These are phyloP conservation scores for Talpa occidentalis DNA, from an alignment of 2,113 vertebrate genomes.

Conservation along the genomic window DNA sequence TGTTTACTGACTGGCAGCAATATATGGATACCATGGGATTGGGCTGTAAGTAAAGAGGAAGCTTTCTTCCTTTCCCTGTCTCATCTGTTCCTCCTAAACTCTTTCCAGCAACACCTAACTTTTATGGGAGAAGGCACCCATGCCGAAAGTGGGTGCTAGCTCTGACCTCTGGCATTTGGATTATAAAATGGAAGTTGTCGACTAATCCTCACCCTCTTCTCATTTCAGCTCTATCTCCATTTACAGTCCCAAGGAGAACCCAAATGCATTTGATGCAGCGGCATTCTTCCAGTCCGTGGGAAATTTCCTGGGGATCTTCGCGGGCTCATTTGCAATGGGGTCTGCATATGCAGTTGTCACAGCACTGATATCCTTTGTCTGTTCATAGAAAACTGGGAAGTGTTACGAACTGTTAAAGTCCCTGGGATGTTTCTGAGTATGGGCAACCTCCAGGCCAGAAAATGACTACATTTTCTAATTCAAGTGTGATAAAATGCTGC, in stretches of 20 bases:
- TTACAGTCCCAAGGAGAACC: constrained; percentile 89
- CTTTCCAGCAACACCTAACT: not conserved
- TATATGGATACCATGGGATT: constrained; percentile 58
- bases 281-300: constrained; percentile 89
- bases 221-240: constrained; percentile 89
- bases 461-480: not conserved
- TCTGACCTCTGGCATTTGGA: constrained; percentile 1
- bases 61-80: not conserved
- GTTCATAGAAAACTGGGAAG: not conserved
- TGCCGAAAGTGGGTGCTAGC: not conserved
- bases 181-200: constrained; percentile 44
- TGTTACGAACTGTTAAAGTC: not conserved
- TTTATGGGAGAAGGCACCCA: not conserved
- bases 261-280: constrained; percentile 84
- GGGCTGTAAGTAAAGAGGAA: constrained; percentile 62
- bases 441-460: not conserved
- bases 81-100: not conserved
- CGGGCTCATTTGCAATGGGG: constrained; percentile 90
- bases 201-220: constrained; percentile 57
- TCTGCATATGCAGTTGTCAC: constrained; percentile 90
- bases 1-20: constrained; percentile 82
- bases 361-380: constrained; percentile 92
- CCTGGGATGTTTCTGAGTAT: not conserved
- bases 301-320: constrained; percentile 91
- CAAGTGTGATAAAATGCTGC: accelerated